Evolutionary conservation across 2,888 invertebrate genomes (phyloP).

Genomic region (Melieria crassipennis): DNA sequence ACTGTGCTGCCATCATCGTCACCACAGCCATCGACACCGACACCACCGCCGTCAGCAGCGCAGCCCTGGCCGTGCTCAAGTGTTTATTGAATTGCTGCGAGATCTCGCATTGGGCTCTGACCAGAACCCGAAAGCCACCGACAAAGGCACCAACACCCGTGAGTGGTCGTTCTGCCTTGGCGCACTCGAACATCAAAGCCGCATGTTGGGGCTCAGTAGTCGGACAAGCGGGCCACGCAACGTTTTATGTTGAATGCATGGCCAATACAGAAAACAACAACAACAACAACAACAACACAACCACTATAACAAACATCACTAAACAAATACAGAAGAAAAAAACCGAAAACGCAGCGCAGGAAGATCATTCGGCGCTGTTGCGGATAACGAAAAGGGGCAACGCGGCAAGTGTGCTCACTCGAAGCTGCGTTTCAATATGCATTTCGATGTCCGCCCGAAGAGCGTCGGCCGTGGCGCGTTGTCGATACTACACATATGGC

Average conservation of each 20-base stretch:
- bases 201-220: not conserved
- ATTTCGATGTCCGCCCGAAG: slow-evolving; percentile 20
- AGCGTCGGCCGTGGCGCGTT: slow-evolving; percentile 37
- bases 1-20: not conserved
- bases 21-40: not conserved
- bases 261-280: slow-evolving; percentile 39
- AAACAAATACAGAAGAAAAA: slow-evolving; percentile 17
- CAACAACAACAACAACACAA: slow-evolving; percentile 17
- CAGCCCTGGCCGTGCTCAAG: slow-evolving; percentile 8
- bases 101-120: not conserved
- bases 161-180: not conserved
- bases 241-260: slow-evolving; percentile 48
- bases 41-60: not conserved
- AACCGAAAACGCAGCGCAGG: slow-evolving; percentile 4
- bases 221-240: slow-evolving; percentile 34
- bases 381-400: not conserved
- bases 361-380: not conserved
- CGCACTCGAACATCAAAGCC: not conserved
- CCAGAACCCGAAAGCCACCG: slow-evolving; percentile 17
- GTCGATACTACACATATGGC: slow-evolving; percentile 50
- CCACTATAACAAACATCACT: not conserved
- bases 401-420: slow-evolving; percentile 20
- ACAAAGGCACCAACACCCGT: too few relatives aligned
- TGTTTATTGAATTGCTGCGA: slow-evolving; percentile 32
- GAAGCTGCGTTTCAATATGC: slow-evolving; percentile 31